Evolutionary conservation across 2,888 invertebrate genomes (phyloP).

Genomic region (Phaonia tiefii): DNA sequence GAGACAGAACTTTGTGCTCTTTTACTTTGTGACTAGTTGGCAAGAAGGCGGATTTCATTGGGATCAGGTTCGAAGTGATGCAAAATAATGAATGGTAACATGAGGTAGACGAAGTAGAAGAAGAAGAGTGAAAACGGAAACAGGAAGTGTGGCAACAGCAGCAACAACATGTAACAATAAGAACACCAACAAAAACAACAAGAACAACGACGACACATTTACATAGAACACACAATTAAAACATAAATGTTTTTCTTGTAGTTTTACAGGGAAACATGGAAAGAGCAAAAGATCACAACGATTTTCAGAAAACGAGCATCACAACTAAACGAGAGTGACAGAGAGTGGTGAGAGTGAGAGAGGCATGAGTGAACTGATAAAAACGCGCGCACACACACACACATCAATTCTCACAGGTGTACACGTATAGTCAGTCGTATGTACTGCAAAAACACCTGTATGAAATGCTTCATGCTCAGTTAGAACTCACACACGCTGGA

Average conservation of each 20-base stretch:
- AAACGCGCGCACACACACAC: slow-evolving; percentile 12
- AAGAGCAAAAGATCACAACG: slow-evolving; percentile 30
- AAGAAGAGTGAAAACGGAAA: slow-evolving; percentile 56
- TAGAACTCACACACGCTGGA: neutral
- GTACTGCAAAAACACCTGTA: slow-evolving; percentile 18
- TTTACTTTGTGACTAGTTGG: no score
- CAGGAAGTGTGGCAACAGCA: slow-evolving; percentile 62
- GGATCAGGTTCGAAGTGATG: neutral
- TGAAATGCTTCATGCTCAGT: slow-evolving; percentile 9
- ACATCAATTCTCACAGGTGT: neutral
- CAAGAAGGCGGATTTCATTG: neutral
- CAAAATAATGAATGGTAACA: neutral
- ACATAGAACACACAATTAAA: neutral
- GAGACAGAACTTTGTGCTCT: slow-evolving; percentile 7
- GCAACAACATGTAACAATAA: slow-evolving; percentile 53
- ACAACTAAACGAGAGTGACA: slow-evolving; percentile 10
- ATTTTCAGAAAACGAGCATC: slow-evolving; percentile 15
- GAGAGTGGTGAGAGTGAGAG: slow-evolving; percentile 17
- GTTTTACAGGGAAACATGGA: neutral
- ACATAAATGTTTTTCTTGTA: slow-evolving; percentile 7
- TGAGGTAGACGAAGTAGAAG: slow-evolving; percentile 11
- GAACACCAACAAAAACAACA: slow-evolving; percentile 37
- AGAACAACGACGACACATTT: neutral
- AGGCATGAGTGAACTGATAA: neutral
- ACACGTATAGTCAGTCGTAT: slow-evolving; percentile 12